Conservation (phyloP, 92 coral and sea anemone species). For the Desmophyllum pertusum region DNA sequence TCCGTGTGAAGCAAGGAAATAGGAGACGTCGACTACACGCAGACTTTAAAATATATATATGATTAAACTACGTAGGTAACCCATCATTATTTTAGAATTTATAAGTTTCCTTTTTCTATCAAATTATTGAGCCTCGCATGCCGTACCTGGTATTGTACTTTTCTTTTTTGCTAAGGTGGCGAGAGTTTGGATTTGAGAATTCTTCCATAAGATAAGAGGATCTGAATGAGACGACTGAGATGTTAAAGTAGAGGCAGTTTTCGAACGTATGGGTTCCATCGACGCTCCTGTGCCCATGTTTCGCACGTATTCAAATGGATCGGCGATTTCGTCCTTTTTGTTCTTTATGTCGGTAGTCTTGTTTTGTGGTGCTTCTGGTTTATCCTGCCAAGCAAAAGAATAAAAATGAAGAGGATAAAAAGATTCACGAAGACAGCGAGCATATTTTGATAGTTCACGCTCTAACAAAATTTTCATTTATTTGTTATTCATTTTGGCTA, state of each 20-base stretch:
- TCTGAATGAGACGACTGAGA: slow-evolving; percentile 72
- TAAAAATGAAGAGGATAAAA: not conserved
- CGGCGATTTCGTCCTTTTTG: slow-evolving; percentile 66
- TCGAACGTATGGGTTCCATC: slow-evolving; percentile 87
- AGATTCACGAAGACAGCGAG: not conserved
- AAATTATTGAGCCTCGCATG: no score
- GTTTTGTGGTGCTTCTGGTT: slow-evolving; percentile 28
- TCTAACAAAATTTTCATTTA: not conserved
- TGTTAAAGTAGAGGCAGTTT: slow-evolving; percentile 74
- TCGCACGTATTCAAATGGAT: slow-evolving; percentile 93
- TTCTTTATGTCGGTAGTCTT: slow-evolving; percentile 39
- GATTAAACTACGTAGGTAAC: no score
- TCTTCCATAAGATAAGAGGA: slow-evolving; percentile 86
- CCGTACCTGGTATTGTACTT: slow-evolving; percentile 71
- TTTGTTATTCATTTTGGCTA: not conserved
- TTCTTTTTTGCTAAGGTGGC: slow-evolving; percentile 72
- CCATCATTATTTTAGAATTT: no score
- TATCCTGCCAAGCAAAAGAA: slow-evolving; percentile 5
- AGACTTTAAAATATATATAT: no score
- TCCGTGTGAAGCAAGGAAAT: no score
- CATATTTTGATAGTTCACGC: not conserved
- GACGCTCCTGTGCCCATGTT: slow-evolving; percentile 92
- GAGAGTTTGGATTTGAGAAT: slow-evolving; percentile 70
- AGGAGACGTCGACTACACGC: no score
- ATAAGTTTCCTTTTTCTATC: no score